Evolutionary conservation across 2,888 invertebrate species (phyloP), one percentile per base, ranked within the genome.

Genomic region (Synergus gifuensis): DNA sequence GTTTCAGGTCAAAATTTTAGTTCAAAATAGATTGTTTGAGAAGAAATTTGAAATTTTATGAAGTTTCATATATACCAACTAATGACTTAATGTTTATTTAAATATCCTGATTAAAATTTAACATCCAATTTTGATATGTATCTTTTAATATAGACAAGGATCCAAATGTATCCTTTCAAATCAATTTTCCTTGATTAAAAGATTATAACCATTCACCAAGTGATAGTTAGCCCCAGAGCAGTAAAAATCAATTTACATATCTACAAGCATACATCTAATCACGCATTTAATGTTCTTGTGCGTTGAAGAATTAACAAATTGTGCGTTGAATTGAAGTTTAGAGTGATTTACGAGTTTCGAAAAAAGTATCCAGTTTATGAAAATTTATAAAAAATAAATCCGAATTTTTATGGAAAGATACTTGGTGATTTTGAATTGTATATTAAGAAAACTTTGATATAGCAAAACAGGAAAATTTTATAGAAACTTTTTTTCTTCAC

Each of bases 171-270:
- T 58, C 58, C 18, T 58, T 58, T 49, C 16, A 49, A 69, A 36
- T 8, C 11, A 46, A 28, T 67, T 46, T 46, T 58, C 54, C 18
- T 9, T 58, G 4, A 58, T 18, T 46, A 11, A 69, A 49, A 69
- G 28, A 49, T 54, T 22, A 14, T 28, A 49, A 49, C 28, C 36
- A 28, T 69, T 69, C n/a, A 36, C 36, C 49, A 49, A 69, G 69
- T 28, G 28, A 69, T 36, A 69, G 46, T 69, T 69, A 22, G 49
- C 49, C 67, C 36, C 46, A 69, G 69, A 69, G 49, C 12, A 69
- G 69, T 46, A 28, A 4, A 69, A 69, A 69, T 49, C 4, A 69
- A 69, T 69, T 69, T 69, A 69, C 69, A 69, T 69, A 69, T 69
- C 69, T 69, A 69, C 69, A 69, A 49, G 49, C 28, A 67, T 67